phyloP scores from a whole-genome alignment of 2,888 invertebrate species.

The Mythimna vitellina region DNA sequence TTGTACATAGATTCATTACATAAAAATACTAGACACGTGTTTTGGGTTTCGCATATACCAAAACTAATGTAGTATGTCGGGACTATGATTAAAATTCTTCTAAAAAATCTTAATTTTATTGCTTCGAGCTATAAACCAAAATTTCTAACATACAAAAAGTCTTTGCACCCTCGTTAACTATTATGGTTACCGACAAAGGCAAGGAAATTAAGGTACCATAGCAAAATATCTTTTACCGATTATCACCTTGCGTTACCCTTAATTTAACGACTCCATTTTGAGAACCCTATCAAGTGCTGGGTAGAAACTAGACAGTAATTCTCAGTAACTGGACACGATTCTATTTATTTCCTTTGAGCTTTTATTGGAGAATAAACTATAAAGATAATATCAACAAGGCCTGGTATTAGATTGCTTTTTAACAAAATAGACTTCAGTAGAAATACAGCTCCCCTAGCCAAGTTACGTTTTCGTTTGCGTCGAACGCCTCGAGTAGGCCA shows the following conservation, averaged over 20 bases:
- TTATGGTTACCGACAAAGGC: conserved; percentile 52
- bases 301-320: conserved; percentile 42
- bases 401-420: neutral
- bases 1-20: too few species aligned
- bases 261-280: conserved; percentile 62
- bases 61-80: too few species aligned
- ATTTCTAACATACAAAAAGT: conserved; percentile 42
- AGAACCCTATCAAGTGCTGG: conserved; percentile 46
- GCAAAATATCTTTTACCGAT: conserved; percentile 53
- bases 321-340: conserved; percentile 20
- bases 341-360: conserved; percentile 23
- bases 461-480: too few species aligned
- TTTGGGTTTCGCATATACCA: too few species aligned
- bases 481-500: too few species aligned
- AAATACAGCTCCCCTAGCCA: too few species aligned
- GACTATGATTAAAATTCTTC: neutral
- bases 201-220: conserved; percentile 54
- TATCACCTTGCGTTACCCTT: conserved; percentile 56
- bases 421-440: neutral
- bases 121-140: conserved; percentile 9
- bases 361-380: conserved; percentile 16
- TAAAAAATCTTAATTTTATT: neutral
- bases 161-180: conserved; percentile 49
- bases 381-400: conserved; percentile 7
- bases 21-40: too few species aligned